Base-by-base conservation (phyloP, 2,888 invertebrate species). In the Ophioninae sp. region DNA sequence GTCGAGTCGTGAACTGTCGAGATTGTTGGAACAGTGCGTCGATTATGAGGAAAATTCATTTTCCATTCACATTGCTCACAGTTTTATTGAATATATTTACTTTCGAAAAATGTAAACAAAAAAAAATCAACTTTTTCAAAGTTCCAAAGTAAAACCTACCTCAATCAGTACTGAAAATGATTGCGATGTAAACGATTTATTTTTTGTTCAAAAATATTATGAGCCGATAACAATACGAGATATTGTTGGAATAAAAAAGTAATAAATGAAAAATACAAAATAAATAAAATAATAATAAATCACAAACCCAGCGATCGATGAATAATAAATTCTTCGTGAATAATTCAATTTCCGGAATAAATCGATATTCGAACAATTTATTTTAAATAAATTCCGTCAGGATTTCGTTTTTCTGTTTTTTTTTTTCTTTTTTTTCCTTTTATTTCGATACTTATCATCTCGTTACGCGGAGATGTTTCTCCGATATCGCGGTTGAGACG, bases 361-460 rank as follows among this genome's bases (percentile, higher is more conserved):
- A 39, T 23, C 21, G 39, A 59, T 70, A 62, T 30, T 39, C 13
- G 67, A 20, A 30, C 62, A 62, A 64, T 70, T 65, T 41, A 67
- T 79, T 79, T 75, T 7, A 67, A 79, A 70, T 59, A 6, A 21
- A 50, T 59, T 56, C 74, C 72, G 65, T 72, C 75, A 69, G 41
- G 30, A 13, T 56, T 72, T 7, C 2, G 20, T 5, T 50, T 72
- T 64, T 69, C 30, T 56, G 57, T 23, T 39, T n/a, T 21, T 41
- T 50, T 30, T 64, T 69, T 44, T 56, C 57, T 23, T 39, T n/a
- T 21, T 41, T 50, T 30, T 61, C 5, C 17, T 61, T 21, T 20
- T 59, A 17, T 2, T 8, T 30, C 17, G 70, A 68, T 67, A 41
- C 65, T 23, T 41, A 75, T 37, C 20, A 23, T 61, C 70, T 50